phyloP scores from a whole-genome alignment of 2,888 invertebrate species.

The Dynastes grantii region DNA sequence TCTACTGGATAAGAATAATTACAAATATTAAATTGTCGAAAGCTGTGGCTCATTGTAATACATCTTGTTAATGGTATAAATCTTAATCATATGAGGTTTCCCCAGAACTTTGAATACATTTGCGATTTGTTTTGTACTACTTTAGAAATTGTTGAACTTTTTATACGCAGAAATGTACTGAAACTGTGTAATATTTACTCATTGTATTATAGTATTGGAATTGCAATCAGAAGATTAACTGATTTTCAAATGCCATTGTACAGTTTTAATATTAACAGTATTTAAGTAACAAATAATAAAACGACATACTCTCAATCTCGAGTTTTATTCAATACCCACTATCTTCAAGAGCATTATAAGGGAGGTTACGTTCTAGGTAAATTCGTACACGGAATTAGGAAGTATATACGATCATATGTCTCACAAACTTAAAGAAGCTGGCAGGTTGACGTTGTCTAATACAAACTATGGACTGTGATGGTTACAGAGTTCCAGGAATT shows the following conservation, averaged over 20 bases:
- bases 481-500: too few relatives aligned
- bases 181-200: slow-evolving; percentile 30
- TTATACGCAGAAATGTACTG: slow-evolving; percentile 42
- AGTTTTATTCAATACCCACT: too few relatives aligned
- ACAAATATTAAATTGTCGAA: neutral
- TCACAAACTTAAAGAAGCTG: too few relatives aligned
- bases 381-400: too few relatives aligned
- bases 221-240: slow-evolving; percentile 20
- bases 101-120: slow-evolving; percentile 19
- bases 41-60: slow-evolving; percentile 4
- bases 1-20: neutral
- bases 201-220: slow-evolving; percentile 34
- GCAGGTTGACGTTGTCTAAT: too few relatives aligned
- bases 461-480: too few relatives aligned
- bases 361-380: neutral
- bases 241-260: slow-evolving; percentile 34
- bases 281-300: slow-evolving; percentile 32
- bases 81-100: slow-evolving; percentile 27
- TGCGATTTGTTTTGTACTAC: slow-evolving; percentile 32
- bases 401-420: too few relatives aligned
- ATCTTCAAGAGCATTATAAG: neutral
- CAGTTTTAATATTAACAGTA: slow-evolving; percentile 47
- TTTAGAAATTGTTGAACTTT: slow-evolving; percentile 38
- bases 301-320: too few relatives aligned
- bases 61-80: slow-evolving; percentile 6